These are phyloP conservation scores for Nannoperca australis DNA, from an alignment of 2,797 vertebrate species.

Conservation along the genomic window DNA sequence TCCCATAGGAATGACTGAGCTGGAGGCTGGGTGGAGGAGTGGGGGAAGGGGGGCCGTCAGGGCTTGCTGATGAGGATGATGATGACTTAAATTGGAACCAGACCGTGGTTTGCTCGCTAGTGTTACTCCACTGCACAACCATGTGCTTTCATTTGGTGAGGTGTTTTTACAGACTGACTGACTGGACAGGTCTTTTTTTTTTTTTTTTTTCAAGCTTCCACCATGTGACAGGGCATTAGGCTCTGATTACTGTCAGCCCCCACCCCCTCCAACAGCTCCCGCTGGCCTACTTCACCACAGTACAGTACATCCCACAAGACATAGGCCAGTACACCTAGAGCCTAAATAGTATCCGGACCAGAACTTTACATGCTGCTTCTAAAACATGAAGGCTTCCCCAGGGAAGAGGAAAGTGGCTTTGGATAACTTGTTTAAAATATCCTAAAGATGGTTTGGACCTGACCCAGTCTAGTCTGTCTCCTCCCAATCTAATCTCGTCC, in stretches of 20 bases:
- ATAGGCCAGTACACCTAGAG: slow-evolving; percentile 14
- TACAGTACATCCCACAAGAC: slow-evolving; percentile 35
- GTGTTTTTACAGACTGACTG: slow-evolving; percentile 78
- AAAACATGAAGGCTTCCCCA: slow-evolving; percentile 7
- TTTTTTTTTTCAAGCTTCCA: slow-evolving; percentile 41
- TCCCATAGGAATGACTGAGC: slow-evolving; percentile 52
- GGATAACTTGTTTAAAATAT: slow-evolving; percentile 7
- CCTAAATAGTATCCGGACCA: slow-evolving; percentile 16
- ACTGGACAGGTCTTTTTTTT: slow-evolving; percentile 54
- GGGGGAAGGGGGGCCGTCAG: background rate
- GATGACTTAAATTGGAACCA: slow-evolving; percentile 86
- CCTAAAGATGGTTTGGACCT: background rate
- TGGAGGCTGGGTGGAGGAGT: slow-evolving; percentile 42
- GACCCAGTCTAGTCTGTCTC: slow-evolving; percentile 21
- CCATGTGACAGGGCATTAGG: slow-evolving; percentile 70
- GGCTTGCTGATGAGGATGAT: slow-evolving; percentile 69
- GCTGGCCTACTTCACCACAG: slow-evolving; percentile 34
- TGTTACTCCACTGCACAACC: slow-evolving; percentile 60
- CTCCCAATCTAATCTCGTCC: slow-evolving; percentile 26
- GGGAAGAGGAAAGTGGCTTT: background rate
- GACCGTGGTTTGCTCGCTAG: slow-evolving; percentile 67
- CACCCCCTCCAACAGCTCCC: slow-evolving; percentile 44
- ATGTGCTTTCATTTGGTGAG: slow-evolving; percentile 78
- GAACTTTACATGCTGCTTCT: slow-evolving; percentile 29
- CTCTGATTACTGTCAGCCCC: slow-evolving; percentile 72